These are phyloP conservation scores for Schizotus pectinicornis DNA, from an alignment of 2,888 invertebrate species.

Conservation along the genomic window DNA sequence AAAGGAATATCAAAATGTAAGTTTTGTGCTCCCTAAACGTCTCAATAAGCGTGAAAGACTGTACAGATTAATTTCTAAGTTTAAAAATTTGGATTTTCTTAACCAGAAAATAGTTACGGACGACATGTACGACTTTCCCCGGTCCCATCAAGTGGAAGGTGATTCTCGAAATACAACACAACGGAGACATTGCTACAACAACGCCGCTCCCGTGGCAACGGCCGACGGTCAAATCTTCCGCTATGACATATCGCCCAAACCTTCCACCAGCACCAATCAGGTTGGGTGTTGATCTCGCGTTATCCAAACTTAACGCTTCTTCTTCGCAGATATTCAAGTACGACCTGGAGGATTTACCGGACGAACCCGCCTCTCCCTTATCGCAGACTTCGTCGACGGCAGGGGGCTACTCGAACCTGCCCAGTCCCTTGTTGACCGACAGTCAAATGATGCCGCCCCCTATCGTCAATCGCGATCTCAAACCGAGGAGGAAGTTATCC, in stretches of 20 bases:
- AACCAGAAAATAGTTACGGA: constrained; percentile 54
- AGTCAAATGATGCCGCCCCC: constrained; percentile 65
- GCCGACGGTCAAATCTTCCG: constrained; percentile 64
- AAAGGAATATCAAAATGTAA: too few species aligned
- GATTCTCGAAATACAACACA: constrained; percentile 47
- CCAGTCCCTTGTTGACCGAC: constrained; percentile 59
- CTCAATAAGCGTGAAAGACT: too few species aligned
- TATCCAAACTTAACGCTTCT: not conserved
- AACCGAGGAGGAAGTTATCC: constrained; percentile 69
- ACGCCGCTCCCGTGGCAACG: constrained; percentile 63
- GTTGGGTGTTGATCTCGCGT: constrained; percentile 23
- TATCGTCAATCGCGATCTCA: constrained; percentile 80
- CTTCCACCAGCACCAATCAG: constrained; percentile 49
- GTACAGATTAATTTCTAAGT: too few species aligned
- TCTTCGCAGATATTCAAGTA: constrained; percentile 51
- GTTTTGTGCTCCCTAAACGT: too few species aligned
- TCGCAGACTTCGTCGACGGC: constrained; percentile 62
- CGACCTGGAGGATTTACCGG: constrained; percentile 48
- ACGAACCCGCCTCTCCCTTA: constrained; percentile 60
- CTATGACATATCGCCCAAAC: constrained; percentile 62
- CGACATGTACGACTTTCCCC: constrained; percentile 74
- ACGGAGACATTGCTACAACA: constrained; percentile 65
- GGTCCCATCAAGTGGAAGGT: constrained; percentile 65
- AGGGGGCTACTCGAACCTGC: constrained; percentile 66
- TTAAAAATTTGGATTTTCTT: not conserved